Base-by-base conservation (phyloP, 2,888 invertebrate genomes). In the Phyllotreta cruciferae region DNA sequence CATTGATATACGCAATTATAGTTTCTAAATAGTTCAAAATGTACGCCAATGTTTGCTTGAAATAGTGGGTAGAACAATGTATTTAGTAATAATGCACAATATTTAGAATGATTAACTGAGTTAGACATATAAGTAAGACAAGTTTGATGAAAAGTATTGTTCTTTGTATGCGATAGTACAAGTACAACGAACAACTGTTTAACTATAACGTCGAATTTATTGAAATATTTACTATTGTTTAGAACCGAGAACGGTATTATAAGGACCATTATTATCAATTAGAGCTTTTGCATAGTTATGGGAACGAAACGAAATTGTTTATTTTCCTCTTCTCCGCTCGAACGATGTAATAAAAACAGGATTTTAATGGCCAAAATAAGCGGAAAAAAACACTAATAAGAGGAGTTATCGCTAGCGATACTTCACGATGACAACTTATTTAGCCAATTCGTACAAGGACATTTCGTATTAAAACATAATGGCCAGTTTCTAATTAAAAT, bases 41-140 rank as follows among this genome's bases (percentile, higher is more conserved):
- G 49, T 49, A 49, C 56, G 44, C 56, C 56, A 56, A 42, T 56
- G 56, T 36, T 9, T 9, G 11, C 10, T 11, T 36, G 6, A 4
- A 9, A 9, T 11, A 11, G 63, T 65, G 65, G 65, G 65, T 39
- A 56, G 58, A 55, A 65, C 62, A 65, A 65, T 62, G 56, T 65
- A 60, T 53, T 52, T 60, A 60, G 42, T 52, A 35, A 35, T 52
- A 50, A 37, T 53, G 37, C 44, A 41, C 60, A 52, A 60, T 60
- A 60, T 53, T 53, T 52, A 44, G 42, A 44, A 60, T 56, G 60
- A 60, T 60, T 60, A 60, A 53, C 14, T 60, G 37, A 58, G 49
- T 50, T 42, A 38, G 39, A 49, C 49, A 10, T 49, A 49, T 58
- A 58, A 34, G 54, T 24, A 39, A 56, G 44, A 56, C 56, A 56